Percentiles rank a stretch among this genome's conserved stretches.
These are phyloP conservation scores for Ochotona curzoniae DNA, from an alignment of 2,113 vertebrate species.

Conservation along the genomic window DNA sequence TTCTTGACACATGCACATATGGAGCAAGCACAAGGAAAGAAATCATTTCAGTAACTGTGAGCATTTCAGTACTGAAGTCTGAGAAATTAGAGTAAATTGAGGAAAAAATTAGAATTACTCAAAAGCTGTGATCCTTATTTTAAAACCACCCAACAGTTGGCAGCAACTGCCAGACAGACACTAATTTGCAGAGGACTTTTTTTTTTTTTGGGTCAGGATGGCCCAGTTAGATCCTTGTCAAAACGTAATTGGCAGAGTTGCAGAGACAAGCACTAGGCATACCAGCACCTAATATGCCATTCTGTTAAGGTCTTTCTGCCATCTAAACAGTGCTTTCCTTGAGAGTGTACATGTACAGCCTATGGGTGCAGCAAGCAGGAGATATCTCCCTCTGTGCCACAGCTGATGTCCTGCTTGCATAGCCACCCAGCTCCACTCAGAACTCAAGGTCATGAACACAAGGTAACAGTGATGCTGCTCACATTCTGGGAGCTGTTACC, in stretches of 20 bases:
- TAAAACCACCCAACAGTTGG: slow-evolving; percentile 51
- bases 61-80: slow-evolving; percentile 22
- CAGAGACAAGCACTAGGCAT: not conserved
- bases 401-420: not conserved
- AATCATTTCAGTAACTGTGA: slow-evolving; percentile 46
- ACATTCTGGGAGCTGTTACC: not conserved
- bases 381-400: not conserved
- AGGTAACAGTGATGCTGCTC: not conserved
- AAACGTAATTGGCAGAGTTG: not conserved
- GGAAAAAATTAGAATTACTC: slow-evolving; percentile 55
- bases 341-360: not conserved
- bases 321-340: not conserved
- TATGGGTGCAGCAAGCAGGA: not conserved
- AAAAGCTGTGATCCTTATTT: slow-evolving; percentile 52
- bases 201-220: not conserved
- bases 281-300: not conserved
- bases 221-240: slow-evolving; percentile 8
- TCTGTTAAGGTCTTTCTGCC: slow-evolving; percentile 10
- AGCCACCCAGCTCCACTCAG: not conserved
- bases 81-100: slow-evolving; percentile 53
- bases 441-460: not conserved
- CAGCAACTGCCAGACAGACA: slow-evolving; percentile 10
- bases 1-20: slow-evolving; percentile 9
- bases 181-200: slow-evolving; percentile 13
- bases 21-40: slow-evolving; percentile 40